Evolutionary conservation across 2,113 vertebrate genomes (phyloP).

Genomic region (Amblyornis subalaris): DNA sequence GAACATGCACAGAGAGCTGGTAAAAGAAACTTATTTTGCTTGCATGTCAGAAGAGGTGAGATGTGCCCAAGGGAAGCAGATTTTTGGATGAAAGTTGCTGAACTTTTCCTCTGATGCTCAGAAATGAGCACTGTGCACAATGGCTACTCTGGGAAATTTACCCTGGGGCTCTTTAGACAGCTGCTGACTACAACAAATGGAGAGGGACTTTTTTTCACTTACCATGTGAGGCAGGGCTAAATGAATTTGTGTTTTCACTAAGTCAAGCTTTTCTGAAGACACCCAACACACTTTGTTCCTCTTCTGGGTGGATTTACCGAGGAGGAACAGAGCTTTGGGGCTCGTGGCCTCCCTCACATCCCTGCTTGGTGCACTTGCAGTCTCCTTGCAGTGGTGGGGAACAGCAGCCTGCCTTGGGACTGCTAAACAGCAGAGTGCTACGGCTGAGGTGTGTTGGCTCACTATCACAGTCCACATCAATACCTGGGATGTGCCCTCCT

Average conservation of each 20-base stretch:
- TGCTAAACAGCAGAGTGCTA: not conserved
- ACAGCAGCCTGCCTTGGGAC: not conserved
- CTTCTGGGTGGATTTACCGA: not conserved
- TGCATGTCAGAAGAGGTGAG: not conserved
- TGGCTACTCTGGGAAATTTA: not conserved
- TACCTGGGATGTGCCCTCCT: accelerated
- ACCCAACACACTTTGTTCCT: accelerated
- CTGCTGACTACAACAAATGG: not conserved
- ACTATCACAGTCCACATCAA: not conserved
- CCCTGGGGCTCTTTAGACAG: not conserved
- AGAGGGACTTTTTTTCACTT: not conserved
- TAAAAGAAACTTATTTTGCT: not conserved
- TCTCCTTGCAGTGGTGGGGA: not conserved
- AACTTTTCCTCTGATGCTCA: not conserved
- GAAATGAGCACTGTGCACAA: not conserved
- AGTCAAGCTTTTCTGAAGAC: not conserved
- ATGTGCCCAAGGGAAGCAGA: not conserved
- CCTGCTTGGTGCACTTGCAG: accelerated
- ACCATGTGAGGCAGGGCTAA: not conserved
- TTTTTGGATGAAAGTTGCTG: not conserved
- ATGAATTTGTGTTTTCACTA: not conserved
- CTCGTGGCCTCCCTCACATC: not conserved
- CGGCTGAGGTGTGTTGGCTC: not conserved
- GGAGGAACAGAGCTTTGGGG: not conserved
- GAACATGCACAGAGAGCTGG: not conserved